These are phyloP conservation scores for Mechanitis mazaeus DNA, from an alignment of 2,888 invertebrate genomes.

Conservation along the genomic window DNA sequence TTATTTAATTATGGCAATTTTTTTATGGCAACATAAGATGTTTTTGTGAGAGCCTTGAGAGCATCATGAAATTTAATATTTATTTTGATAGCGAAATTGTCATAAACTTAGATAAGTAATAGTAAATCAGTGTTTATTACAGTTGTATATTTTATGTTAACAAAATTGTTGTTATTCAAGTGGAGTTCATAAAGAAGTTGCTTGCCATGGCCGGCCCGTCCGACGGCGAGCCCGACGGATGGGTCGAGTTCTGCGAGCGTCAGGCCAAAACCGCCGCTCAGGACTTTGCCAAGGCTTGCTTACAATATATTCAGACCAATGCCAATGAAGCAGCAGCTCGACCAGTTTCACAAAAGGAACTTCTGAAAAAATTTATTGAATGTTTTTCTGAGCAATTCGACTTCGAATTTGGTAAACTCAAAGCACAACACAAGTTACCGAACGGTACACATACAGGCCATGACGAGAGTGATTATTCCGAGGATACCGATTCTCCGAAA, in stretches of 20 bases:
- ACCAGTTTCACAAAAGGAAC: slow-evolving; percentile 84
- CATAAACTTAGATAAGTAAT: slow-evolving; percentile 42
- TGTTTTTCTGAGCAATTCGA: slow-evolving; percentile 91
- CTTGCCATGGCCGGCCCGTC: slow-evolving; percentile 75
- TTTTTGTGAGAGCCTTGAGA: slow-evolving; percentile 65
- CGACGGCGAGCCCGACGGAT: slow-evolving; percentile 80
- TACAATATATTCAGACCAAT: slow-evolving; percentile 84
- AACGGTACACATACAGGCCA: slow-evolving; percentile 69
- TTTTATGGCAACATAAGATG: slow-evolving; percentile 62
- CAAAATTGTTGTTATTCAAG: slow-evolving; percentile 53
- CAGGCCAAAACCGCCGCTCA: slow-evolving; percentile 90
- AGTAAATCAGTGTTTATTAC: slow-evolving; percentile 31
- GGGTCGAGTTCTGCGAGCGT: slow-evolving; percentile 91
- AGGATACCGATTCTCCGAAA: slow-evolving; percentile 88
- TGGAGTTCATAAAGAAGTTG: slow-evolving; percentile 72
- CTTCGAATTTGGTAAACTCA: slow-evolving; percentile 79
- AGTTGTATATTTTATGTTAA: slow-evolving; percentile 42
- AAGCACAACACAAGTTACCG: slow-evolving; percentile 63
- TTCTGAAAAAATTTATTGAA: slow-evolving; percentile 88
- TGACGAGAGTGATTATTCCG: slow-evolving; percentile 82
- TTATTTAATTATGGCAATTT: slow-evolving; percentile 28
- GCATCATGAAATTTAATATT: slow-evolving; percentile 67
- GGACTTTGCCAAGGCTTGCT: slow-evolving; percentile 92
- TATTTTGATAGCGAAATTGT: slow-evolving; percentile 65
- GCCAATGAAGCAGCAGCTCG: slow-evolving; percentile 79